Evolutionary conservation across 2,888 invertebrate species (phyloP).

Genomic region (Anthrax anthrax): DNA sequence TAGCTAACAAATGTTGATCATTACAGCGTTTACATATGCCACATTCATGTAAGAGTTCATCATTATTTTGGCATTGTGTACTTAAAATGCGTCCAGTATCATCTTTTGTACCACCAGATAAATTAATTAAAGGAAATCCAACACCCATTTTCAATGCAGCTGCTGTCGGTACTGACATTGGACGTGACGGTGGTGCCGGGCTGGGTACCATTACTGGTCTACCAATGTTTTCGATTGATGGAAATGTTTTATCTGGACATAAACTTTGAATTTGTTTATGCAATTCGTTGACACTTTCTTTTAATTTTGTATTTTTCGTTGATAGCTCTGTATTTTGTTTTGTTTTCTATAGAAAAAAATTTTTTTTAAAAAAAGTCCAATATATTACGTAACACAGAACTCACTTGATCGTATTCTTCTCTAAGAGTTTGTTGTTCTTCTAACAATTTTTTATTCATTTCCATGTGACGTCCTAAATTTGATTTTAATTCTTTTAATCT

Average conservation of each 20-base stretch:
- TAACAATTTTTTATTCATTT: constrained; percentile 56
- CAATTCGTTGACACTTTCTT: constrained; percentile 45
- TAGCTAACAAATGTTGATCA: constrained; percentile 86
- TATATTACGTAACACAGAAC: not conserved
- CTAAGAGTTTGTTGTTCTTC: constrained; percentile 65
- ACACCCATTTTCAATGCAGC: constrained; percentile 78
- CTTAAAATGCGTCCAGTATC: constrained; percentile 46
- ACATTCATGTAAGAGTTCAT: constrained; percentile 55
- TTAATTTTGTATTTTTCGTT: constrained; percentile 42
- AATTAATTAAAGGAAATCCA: constrained; percentile 63
- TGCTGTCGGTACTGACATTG: constrained; percentile 65
- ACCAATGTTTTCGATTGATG: constrained; percentile 43
- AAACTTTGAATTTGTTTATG: constrained; percentile 46
- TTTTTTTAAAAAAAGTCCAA: not conserved
- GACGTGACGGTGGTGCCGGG: constrained; percentile 34
- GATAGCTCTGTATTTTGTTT: constrained; percentile 51
- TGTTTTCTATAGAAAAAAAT: constrained; percentile 32
- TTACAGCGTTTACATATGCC: constrained; percentile 73
- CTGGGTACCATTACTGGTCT: constrained; percentile 28
- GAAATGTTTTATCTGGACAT: constrained; percentile 44
- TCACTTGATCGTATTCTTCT: constrained; percentile 62
- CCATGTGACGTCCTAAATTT: constrained; percentile 58
- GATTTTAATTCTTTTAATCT: constrained; percentile 65
- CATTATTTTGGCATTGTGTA: constrained; percentile 25
- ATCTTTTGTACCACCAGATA: constrained; percentile 46